Percentiles rank a stretch among this genome's conserved stretches.
Conservation (phyloP, 2,797 vertebrate species). For the Notolepis coatsorum region DNA sequence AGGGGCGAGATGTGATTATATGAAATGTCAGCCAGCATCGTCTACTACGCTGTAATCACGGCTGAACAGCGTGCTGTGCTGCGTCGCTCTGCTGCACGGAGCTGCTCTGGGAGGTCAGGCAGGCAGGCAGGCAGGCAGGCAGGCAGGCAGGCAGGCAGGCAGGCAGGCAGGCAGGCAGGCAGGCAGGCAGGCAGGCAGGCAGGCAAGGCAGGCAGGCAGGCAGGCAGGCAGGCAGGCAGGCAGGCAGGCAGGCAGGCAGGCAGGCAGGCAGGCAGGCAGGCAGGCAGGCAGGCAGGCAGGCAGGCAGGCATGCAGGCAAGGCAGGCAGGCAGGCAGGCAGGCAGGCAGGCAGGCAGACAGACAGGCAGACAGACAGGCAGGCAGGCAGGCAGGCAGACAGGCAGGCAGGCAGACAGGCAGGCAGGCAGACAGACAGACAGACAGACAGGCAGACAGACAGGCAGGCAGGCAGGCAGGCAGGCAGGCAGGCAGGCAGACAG, state of each 20-base stretch:
- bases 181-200: too few relatives aligned
- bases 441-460: too few relatives aligned
- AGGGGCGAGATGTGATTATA: conserved; percentile 60
- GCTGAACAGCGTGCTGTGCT: conserved; percentile 18
- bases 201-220: neutral
- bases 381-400: too few relatives aligned
- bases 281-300: conserved; percentile 42
- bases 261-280: conserved; percentile 19
- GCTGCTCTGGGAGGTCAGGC: conserved; percentile 57
- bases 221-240: conserved; percentile 19
- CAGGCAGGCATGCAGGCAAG: conserved; percentile 45
- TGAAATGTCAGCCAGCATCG: conserved; percentile 69
- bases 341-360: too few relatives aligned
- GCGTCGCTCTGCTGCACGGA: conserved; percentile 41
- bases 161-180: neutral
- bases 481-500: too few relatives aligned
- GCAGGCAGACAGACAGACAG: too few relatives aligned
- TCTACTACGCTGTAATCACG: conserved; percentile 65
- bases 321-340: too few relatives aligned
- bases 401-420: too few relatives aligned
- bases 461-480: too few relatives aligned
- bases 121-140: conserved; percentile 17
- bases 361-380: too few relatives aligned
- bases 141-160: too few relatives aligned
- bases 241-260: conserved; percentile 48